Conservation (phyloP, 2,797 vertebrate genomes). For the Gymnothorax reevesii region DNA sequence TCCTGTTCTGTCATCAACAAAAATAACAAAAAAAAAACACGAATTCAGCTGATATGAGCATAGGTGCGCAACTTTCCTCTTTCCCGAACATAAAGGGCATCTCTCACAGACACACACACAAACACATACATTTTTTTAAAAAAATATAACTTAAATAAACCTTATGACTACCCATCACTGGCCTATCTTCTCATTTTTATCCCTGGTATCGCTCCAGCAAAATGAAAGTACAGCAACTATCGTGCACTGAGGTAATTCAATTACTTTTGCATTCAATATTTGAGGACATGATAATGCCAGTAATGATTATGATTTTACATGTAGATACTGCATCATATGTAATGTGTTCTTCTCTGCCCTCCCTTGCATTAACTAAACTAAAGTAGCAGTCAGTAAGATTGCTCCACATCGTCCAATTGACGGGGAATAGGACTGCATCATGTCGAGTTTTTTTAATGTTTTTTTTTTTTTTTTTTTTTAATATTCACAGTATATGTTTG, state of each 20-base stretch:
- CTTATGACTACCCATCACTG: neutral
- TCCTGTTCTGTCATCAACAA: conserved; percentile 1
- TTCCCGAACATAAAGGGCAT: neutral
- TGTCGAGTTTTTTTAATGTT: neutral
- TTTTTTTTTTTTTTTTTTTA: neutral
- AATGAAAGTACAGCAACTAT: neutral
- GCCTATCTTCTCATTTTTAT: neutral
- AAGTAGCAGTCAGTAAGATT: neutral
- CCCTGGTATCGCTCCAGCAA: neutral
- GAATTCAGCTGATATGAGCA: neutral
- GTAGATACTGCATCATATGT: neutral
- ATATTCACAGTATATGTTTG: neutral
- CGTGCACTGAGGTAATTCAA: neutral
- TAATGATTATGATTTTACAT: neutral
- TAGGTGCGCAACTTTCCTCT: neutral
- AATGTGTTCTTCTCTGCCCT: neutral
- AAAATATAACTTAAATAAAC: neutral
- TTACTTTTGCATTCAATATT: neutral
- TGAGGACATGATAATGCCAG: neutral
- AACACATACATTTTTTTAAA: neutral
- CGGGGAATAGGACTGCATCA: neutral
- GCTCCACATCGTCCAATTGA: neutral
- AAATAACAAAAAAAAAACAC: neutral
- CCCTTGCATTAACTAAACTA: neutral
- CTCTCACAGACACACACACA: neutral